Conservation (phyloP, 2,797 vertebrate genomes). For the Cynopterus sphinx region DNA sequence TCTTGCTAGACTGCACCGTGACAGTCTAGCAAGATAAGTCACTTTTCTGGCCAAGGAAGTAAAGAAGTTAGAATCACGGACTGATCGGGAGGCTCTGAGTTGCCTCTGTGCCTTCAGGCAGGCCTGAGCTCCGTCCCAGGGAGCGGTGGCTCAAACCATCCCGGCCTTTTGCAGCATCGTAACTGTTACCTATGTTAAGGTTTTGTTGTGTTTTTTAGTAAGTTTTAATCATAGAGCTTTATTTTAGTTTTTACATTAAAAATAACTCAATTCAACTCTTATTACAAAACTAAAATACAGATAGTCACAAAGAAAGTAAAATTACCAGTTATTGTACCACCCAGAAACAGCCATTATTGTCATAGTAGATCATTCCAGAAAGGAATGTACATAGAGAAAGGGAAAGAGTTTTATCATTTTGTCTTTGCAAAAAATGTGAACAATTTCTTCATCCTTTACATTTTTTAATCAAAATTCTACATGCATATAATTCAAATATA, state of each 20-base stretch:
- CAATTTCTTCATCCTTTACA: background rate
- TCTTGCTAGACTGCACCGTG: background rate
- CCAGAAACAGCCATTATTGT: background rate
- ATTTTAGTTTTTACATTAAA: background rate
- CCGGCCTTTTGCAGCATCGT: background rate
- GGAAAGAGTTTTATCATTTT: background rate
- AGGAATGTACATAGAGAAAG: background rate
- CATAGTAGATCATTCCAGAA: background rate
- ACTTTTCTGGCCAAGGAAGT: background rate
- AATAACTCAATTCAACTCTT: background rate
- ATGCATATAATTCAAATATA: background rate
- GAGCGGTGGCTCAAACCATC: background rate
- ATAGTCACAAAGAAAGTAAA: background rate
- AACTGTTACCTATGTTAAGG: background rate
- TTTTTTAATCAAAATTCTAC: background rate
- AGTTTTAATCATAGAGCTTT: background rate
- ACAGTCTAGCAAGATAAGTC: background rate
- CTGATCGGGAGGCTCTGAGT: background rate
- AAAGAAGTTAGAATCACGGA: background rate
- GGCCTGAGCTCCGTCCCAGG: background rate
- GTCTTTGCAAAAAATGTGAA: conserved; percentile 6
- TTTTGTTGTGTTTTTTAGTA: background rate
- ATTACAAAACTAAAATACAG: background rate
- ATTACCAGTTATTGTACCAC: background rate
- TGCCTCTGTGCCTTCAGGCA: background rate